Evolutionary conservation across 2,797 vertebrate genomes (phyloP).

Genomic region (Micromesistius poutassou): DNA sequence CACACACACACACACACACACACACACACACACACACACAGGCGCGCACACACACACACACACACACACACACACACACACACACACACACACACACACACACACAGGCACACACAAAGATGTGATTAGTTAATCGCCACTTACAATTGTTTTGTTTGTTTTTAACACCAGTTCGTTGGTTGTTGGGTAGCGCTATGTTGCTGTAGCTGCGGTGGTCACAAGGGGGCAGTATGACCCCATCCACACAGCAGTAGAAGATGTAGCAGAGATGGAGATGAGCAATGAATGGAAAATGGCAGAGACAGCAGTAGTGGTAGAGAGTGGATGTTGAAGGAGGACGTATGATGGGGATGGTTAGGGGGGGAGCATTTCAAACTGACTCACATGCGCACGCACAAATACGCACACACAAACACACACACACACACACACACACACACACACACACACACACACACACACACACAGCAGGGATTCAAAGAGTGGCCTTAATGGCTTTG

Average conservation of each 20-base stretch:
- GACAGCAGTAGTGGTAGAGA: no score
- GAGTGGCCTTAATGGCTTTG: conserved; percentile 13
- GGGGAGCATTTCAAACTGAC: background rate
- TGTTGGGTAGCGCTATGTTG: background rate
- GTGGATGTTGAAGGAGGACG: no score
- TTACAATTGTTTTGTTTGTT: background rate
- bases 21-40: background rate
- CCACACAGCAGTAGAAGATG: background rate
- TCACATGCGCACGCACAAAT: no score
- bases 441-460: no score
- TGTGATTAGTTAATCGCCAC: background rate
- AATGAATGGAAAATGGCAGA: background rate
- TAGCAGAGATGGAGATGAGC: background rate
- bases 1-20: background rate
- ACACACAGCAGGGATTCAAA: background rate
- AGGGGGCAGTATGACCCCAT: conserved; percentile 39
- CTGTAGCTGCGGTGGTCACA: conserved; percentile 41
- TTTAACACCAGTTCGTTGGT: background rate
- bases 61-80: background rate
- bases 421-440: background rate
- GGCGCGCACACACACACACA: background rate
- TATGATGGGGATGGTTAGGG: background rate
- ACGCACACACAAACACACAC: background rate
- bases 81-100: background rate
- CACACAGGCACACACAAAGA: no score